These are phyloP conservation scores for Branchinecta lynchi DNA, from an alignment of 1,140 invertebrate genomes.

Conservation along the genomic window DNA sequence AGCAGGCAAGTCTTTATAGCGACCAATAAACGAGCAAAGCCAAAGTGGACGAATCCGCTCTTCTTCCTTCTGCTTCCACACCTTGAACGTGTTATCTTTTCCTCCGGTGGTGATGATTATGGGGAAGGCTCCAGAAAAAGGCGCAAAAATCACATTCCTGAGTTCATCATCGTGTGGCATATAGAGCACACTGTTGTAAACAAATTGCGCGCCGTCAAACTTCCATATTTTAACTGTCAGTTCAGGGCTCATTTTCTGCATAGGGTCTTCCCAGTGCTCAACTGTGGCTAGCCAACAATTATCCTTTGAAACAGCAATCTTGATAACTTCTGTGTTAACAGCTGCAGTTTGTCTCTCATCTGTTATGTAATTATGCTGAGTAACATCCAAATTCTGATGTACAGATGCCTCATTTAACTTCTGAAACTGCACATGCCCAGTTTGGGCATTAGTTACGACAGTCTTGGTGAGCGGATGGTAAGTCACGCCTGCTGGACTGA, in stretches of 20 bases:
- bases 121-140: conserved; percentile 26
- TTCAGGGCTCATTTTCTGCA: conserved; percentile 40
- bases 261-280: conserved; percentile 37
- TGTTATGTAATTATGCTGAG: conserved; percentile 50
- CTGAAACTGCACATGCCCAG: conserved; percentile 67
- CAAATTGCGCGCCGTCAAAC: conserved; percentile 41
- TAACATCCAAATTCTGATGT: conserved; percentile 59
- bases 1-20: conserved; percentile 42
- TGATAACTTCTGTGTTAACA: conserved; percentile 50
- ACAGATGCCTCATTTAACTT: conserved; percentile 45
- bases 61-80: conserved; percentile 37
- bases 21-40: conserved; percentile 46
- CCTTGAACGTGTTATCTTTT: conserved; percentile 50
- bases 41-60: conserved; percentile 34
- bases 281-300: conserved; percentile 63
- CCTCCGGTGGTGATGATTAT: conserved; percentile 45
- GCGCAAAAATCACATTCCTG: conserved; percentile 45
- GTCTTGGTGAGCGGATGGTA: conserved; percentile 48
- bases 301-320: conserved; percentile 45
- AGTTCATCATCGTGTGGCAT: conserved; percentile 49
- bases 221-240: conserved; percentile 63
- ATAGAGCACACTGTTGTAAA: conserved; percentile 54
- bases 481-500: conserved; percentile 46
- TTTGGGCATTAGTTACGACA: conserved; percentile 55
- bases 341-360: conserved; percentile 41